A percentile compares a stretch with the other conserved stretches of the same genome.
These are phyloP conservation scores for Thymelicus sylvestris DNA, from an alignment of 2,888 invertebrate genomes.

Conservation along the genomic window DNA sequence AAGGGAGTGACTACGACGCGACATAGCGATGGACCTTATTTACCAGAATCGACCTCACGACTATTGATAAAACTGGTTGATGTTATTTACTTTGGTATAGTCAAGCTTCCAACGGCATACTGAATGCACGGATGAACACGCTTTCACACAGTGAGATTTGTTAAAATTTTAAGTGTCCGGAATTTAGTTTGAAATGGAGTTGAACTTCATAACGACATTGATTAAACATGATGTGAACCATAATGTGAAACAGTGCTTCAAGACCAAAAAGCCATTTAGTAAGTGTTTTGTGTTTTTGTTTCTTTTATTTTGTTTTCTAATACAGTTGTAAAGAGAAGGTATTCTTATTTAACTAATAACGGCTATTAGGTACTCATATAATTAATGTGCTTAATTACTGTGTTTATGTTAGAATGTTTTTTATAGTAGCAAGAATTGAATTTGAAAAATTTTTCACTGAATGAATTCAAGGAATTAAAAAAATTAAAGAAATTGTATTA, in stretches of 20 bases:
- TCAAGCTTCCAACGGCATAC: slow-evolving; percentile 52
- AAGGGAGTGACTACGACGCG: slow-evolving; percentile 12
- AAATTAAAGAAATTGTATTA: too few species aligned
- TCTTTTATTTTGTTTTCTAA: background rate
- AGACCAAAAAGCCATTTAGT: slow-evolving; percentile 79
- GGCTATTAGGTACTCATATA: too few species aligned
- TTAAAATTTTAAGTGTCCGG: slow-evolving; percentile 33
- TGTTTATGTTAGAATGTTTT: too few species aligned
- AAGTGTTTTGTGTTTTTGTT: slow-evolving; percentile 51
- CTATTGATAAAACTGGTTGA: slow-evolving; percentile 63
- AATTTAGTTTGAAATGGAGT: slow-evolving; percentile 64
- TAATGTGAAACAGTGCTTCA: slow-evolving; percentile 80
- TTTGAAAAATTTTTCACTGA: too few species aligned
- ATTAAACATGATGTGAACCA: slow-evolving; percentile 81
- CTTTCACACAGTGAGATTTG: slow-evolving; percentile 27
- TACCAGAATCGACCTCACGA: slow-evolving; percentile 54
- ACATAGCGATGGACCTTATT: slow-evolving; percentile 48
- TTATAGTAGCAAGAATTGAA: too few species aligned
- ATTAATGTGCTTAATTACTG: too few species aligned
- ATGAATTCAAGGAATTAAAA: too few species aligned
- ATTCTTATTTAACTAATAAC: too few species aligned
- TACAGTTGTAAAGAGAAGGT: background rate
- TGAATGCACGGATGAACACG: slow-evolving; percentile 52
- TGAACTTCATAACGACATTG: slow-evolving; percentile 74
- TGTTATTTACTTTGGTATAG: slow-evolving; percentile 65